These are phyloP conservation scores for Pseudomugil tenellus DNA, from an alignment of 2,797 vertebrate genomes.

Conservation along the genomic window DNA sequence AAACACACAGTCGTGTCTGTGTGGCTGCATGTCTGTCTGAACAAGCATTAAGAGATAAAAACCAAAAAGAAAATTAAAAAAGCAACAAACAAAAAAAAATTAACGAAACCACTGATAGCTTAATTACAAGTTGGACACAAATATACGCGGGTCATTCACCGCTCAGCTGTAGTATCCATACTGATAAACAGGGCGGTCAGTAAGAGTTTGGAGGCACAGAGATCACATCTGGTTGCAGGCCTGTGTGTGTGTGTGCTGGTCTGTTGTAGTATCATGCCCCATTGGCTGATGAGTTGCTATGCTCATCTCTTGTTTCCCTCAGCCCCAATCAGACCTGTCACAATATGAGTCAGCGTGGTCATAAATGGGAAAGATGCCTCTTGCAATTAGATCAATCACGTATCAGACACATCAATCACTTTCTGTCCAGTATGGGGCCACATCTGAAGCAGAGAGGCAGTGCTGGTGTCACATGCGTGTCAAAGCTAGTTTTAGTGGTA, in stretches of 20 bases:
- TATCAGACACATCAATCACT: conserved; percentile 44
- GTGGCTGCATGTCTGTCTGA: conserved; percentile 40
- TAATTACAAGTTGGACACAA: conserved; percentile 56
- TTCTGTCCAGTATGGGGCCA: conserved; percentile 27
- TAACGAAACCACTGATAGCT: conserved; percentile 40
- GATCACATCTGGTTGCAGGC: conserved; percentile 54
- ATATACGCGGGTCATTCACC: conserved; percentile 35
- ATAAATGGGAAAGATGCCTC: conserved; percentile 52
- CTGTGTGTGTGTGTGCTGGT: conserved; percentile 37
- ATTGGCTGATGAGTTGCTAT: conserved; percentile 81
- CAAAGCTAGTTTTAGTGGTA: conserved; percentile 43
- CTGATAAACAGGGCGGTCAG: conserved; percentile 43
- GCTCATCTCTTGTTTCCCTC: conserved; percentile 68
- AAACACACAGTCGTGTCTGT: conserved; percentile 21
- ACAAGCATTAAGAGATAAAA: conserved; percentile 20
- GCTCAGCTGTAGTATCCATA: conserved; percentile 33
- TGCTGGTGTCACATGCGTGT: conserved; percentile 33
- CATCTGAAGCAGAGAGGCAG: conserved; percentile 25
- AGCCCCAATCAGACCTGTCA: conserved; percentile 63
- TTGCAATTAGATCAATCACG: conserved; percentile 58
- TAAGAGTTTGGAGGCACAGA: conserved; percentile 40
- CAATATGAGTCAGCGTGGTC: conserved; percentile 61
- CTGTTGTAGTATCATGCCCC: conserved; percentile 68
- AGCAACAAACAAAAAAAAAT: background rate
- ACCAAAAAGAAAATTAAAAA: background rate